A percentile compares a stretch with the other conserved stretches of the same genome.
Conservation (phyloP, 2,113 vertebrate genomes). For the Anarhynchus alexandrinus region DNA sequence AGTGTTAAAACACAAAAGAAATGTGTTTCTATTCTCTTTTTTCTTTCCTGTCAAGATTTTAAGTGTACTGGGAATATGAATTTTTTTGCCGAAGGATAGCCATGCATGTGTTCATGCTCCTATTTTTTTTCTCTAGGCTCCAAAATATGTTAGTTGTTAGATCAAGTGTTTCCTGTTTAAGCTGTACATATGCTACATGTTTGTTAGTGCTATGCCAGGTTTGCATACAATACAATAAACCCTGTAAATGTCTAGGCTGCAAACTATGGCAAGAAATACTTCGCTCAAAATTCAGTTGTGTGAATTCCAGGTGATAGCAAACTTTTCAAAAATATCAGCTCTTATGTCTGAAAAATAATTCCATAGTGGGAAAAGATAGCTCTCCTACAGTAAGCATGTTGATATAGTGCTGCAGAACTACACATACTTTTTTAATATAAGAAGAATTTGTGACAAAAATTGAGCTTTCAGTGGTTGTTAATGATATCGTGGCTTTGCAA, state of each 20-base stretch:
- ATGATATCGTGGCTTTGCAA: background rate
- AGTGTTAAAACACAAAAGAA: background rate
- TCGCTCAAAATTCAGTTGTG: background rate
- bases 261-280: background rate
- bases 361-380: background rate
- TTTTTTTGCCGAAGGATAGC: background rate
- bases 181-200: background rate
- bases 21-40: background rate
- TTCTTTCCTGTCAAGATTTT: background rate
- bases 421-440: background rate
- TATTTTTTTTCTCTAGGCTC: background rate
- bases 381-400: background rate
- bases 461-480: background rate
- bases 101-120: background rate
- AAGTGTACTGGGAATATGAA: background rate
- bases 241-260: background rate
- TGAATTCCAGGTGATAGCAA: background rate
- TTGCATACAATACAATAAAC: background rate
- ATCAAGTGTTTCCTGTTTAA: background rate
- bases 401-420: background rate
- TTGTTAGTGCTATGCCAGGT: background rate
- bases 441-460: background rate
- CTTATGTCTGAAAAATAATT: background rate
- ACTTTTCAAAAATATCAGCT: background rate
- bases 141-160: background rate